phyloP scores from a whole-genome alignment of 2,888 invertebrate species.

The Microctonus brassicae region DNA sequence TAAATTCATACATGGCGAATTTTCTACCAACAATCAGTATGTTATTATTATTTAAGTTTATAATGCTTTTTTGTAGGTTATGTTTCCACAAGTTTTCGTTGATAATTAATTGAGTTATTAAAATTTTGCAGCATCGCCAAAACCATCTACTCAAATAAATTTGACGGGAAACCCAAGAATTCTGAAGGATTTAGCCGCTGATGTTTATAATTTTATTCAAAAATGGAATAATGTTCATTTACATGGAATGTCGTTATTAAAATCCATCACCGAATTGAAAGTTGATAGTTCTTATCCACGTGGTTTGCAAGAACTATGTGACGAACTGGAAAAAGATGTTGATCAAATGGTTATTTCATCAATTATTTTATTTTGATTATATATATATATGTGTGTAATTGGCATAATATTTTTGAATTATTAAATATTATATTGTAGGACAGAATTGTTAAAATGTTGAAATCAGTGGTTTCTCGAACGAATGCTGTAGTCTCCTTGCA shows the following conservation, averaged over 20 bases:
- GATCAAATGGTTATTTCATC: slow-evolving; percentile 52
- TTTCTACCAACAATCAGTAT: not conserved
- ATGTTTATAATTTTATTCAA: slow-evolving; percentile 72
- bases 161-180: slow-evolving; percentile 73
- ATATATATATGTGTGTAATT: not conserved
- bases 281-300: slow-evolving; percentile 51
- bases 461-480: slow-evolving; percentile 52
- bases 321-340: slow-evolving; percentile 57
- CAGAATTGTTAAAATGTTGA: slow-evolving; percentile 52
- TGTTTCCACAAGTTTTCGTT: not conserved
- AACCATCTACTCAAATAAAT: slow-evolving; percentile 68
- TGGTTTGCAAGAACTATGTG: slow-evolving; percentile 56
- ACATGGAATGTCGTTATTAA: slow-evolving; percentile 67
- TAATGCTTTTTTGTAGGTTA: not conserved
- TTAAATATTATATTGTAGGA: slow-evolving; percentile 50
- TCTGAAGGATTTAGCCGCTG: slow-evolving; percentile 73
- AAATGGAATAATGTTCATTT: slow-evolving; percentile 72
- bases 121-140: slow-evolving; percentile 40
- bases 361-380: not conserved
- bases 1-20: not conserved
- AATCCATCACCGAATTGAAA: slow-evolving; percentile 62
- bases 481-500: slow-evolving; percentile 51
- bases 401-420: not conserved
- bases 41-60: not conserved
- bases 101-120: not conserved